Evolutionary conservation across 2,797 vertebrate genomes (phyloP).

Genomic region (Pteronotus mesoamericanus): DNA sequence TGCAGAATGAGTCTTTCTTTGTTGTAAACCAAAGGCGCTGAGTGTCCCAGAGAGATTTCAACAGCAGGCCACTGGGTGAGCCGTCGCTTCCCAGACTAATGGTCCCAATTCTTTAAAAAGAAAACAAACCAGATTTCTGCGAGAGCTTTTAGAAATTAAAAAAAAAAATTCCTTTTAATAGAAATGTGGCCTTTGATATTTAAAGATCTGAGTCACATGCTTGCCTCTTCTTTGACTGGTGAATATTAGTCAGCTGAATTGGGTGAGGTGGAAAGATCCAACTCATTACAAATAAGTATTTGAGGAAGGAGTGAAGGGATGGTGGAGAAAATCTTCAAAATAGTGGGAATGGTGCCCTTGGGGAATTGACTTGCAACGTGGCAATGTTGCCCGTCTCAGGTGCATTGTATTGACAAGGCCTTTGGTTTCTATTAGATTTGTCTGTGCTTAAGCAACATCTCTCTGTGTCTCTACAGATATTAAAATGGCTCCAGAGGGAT

Average conservation of each 20-base stretch:
- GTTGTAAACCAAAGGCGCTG: constrained; percentile 47
- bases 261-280: neutral
- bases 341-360: neutral
- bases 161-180: neutral
- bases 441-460: neutral
- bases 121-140: neutral
- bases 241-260: neutral
- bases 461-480: neutral
- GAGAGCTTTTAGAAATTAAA: constrained; percentile 38
- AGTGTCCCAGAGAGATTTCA: constrained; percentile 61
- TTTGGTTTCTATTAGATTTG: neutral
- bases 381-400: neutral
- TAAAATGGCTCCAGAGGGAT: neutral
- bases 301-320: neutral
- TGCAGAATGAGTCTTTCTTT: constrained; percentile 48
- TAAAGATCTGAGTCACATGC: constrained; percentile 15
- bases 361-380: neutral
- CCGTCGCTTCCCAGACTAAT: neutral
- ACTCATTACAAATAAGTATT: constrained; percentile 10
- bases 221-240: neutral
- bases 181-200: constrained; percentile 34
- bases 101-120: constrained; percentile 26
- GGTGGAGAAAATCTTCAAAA: neutral
- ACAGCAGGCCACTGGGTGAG: constrained; percentile 12
- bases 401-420: neutral